phyloP scores from a whole-genome alignment of 2,797 vertebrate genomes.

The Psittacula echo region DNA sequence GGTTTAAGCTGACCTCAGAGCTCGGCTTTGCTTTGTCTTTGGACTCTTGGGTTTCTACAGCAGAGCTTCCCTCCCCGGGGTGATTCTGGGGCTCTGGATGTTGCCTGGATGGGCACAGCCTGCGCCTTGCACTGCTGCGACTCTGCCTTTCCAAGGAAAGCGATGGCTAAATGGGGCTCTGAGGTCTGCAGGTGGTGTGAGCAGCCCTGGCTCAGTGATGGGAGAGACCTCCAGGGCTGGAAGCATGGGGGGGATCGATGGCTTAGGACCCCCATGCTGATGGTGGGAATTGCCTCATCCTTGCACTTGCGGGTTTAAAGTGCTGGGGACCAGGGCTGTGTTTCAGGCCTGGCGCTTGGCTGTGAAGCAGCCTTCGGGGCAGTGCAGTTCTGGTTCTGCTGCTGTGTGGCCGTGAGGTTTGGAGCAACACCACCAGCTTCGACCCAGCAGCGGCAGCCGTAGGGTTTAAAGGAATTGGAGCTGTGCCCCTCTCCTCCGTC shows the following conservation, averaged over 20 bases:
- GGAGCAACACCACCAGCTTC: neutral
- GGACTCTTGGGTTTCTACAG: neutral
- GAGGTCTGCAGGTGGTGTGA: neutral
- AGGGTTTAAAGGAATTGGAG: neutral
- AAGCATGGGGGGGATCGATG: fast-evolving
- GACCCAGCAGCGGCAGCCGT: neutral
- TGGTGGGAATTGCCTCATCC: neutral
- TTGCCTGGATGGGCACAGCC: neutral
- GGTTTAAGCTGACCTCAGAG: neutral
- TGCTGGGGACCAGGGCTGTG: fast-evolving
- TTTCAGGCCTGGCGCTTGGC: neutral
- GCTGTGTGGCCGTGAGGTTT: neutral
- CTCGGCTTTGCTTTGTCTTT: neutral
- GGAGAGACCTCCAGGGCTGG: neutral
- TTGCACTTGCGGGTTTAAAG: fast-evolving
- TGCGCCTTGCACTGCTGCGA: neutral
- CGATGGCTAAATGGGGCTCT: neutral
- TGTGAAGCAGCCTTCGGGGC: fast-evolving
- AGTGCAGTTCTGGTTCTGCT: neutral
- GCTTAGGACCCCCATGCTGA: neutral
- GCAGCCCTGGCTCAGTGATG: too few relatives aligned
- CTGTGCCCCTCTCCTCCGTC: neutral
- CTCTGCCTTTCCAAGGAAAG: neutral
- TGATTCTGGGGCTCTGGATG: neutral
- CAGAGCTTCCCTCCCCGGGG: neutral